Percentiles rank a stretch among this genome's conserved stretches.
These are phyloP conservation scores for Acanthurus lineatus DNA, from an alignment of 2,797 vertebrate genomes.

Conservation along the genomic window DNA sequence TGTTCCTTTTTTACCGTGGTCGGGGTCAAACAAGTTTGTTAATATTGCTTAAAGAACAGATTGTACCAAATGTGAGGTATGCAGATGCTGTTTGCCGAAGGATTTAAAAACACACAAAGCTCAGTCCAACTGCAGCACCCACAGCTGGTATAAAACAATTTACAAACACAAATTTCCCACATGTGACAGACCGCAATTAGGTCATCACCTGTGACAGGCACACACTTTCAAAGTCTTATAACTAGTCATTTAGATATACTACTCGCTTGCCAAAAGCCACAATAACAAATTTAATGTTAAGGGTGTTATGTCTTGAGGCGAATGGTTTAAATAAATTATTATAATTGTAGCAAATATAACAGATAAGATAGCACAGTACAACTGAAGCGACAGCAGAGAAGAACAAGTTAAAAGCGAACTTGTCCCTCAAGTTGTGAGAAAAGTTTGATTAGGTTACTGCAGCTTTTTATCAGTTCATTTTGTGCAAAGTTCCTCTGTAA, in stretches of 20 bases:
- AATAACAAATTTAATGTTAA: background rate
- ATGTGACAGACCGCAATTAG: too few relatives aligned
- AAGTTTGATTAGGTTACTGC: too few relatives aligned
- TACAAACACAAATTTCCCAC: too few relatives aligned
- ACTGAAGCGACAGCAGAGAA: background rate
- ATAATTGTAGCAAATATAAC: background rate
- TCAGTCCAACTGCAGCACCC: background rate
- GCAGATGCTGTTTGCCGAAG: background rate
- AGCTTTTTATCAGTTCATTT: too few relatives aligned
- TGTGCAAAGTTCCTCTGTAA: background rate
- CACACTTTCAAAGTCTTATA: too few relatives aligned
- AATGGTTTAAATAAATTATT: background rate
- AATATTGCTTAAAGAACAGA: background rate
- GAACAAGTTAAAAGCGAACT: too few relatives aligned
- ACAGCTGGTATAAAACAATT: too few relatives aligned
- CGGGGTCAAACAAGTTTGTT: background rate
- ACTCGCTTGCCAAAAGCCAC: background rate
- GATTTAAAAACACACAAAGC: constrained; percentile 3
- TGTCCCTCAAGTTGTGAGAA: background rate
- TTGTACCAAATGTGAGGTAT: constrained; percentile 10
- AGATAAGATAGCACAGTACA: background rate
- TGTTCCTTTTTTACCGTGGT: background rate
- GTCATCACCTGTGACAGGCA: too few relatives aligned
- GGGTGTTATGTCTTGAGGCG: background rate
- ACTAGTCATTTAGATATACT: background rate